These are phyloP conservation scores for Tolypeutes matacus DNA, from an alignment of 2,797 vertebrate species.

Conservation along the genomic window DNA sequence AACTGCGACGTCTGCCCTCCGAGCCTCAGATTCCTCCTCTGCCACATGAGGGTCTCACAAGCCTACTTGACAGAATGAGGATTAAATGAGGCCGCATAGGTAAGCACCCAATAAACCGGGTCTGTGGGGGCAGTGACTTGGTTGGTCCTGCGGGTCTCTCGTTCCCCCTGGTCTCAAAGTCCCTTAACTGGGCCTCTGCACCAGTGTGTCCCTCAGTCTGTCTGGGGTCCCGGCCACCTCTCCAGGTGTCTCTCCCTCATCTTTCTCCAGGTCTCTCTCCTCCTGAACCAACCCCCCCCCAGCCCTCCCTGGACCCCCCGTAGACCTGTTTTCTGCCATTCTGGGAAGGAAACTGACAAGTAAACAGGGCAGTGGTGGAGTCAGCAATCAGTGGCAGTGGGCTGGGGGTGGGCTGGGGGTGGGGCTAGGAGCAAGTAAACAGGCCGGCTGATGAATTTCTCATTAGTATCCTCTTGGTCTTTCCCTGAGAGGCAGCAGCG, in stretches of 20 bases:
- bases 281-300: not conserved
- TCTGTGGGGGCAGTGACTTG: rapidly evolving
- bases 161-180: not conserved
- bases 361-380: constrained; percentile 48
- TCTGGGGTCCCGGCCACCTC: too few species aligned
- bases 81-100: not conserved
- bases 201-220: rapidly evolving
- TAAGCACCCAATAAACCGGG: not conserved
- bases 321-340: not conserved
- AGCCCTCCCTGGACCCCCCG: not conserved
- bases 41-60: not conserved
- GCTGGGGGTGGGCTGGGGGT: not conserved
- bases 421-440: constrained; percentile 58
- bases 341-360: constrained; percentile 20
- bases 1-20: not conserved
- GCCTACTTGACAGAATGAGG: not conserved
- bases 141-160: not conserved
- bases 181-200: not conserved
- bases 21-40: not conserved
- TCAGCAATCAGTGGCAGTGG: not conserved
- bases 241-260: not conserved
- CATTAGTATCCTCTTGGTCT: constrained; percentile 31
- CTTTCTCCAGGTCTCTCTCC: not conserved
- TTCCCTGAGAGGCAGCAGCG: not conserved
- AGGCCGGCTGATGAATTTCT: constrained; percentile 54